These are phyloP conservation scores for Aphelenchoides avenae DNA, from an alignment of 1,140 invertebrate genomes.

Conservation along the genomic window DNA sequence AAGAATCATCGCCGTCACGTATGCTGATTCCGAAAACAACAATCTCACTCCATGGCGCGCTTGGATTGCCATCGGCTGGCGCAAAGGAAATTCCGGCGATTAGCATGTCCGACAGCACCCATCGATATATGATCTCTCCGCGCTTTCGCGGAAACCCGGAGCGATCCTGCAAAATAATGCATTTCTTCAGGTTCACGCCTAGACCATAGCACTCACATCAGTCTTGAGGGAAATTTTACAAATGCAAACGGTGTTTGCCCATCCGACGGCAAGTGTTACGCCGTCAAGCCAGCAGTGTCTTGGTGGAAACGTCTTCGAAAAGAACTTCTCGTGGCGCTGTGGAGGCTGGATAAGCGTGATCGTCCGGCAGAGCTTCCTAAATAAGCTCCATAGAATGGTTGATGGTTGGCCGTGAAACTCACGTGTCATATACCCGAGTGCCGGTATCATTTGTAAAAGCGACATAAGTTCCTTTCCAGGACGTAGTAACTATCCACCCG, in stretches of 20 bases:
- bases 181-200: not conserved
- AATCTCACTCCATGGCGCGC: slow-evolving; percentile 31
- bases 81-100: slow-evolving; percentile 39
- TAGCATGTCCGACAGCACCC: slow-evolving; percentile 29
- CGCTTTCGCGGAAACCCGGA: slow-evolving; percentile 12
- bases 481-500: slow-evolving; percentile 38
- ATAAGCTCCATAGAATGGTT: too few species aligned
- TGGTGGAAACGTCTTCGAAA: slow-evolving; percentile 29
- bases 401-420: too few species aligned
- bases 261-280: slow-evolving; percentile 45
- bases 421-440: slow-evolving; percentile 54
- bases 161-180: slow-evolving; percentile 9
- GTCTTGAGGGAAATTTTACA: slow-evolving; percentile 8
- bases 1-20: not conserved
- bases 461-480: slow-evolving; percentile 43
- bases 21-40: slow-evolving; percentile 33
- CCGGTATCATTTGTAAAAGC: slow-evolving; percentile 57
- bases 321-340: slow-evolving; percentile 29
- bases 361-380: slow-evolving; percentile 29
- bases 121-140: slow-evolving; percentile 21
- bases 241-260: slow-evolving; percentile 46
- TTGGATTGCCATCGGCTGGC: not conserved
- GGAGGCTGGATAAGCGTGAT: slow-evolving; percentile 49
- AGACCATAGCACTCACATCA: slow-evolving; percentile 18
- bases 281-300: slow-evolving; percentile 45